Evolutionary conservation across 2,113 vertebrate species (phyloP), one percentile per base, ranked within the genome.

Genomic region (Pycnonotus jocosus): DNA sequence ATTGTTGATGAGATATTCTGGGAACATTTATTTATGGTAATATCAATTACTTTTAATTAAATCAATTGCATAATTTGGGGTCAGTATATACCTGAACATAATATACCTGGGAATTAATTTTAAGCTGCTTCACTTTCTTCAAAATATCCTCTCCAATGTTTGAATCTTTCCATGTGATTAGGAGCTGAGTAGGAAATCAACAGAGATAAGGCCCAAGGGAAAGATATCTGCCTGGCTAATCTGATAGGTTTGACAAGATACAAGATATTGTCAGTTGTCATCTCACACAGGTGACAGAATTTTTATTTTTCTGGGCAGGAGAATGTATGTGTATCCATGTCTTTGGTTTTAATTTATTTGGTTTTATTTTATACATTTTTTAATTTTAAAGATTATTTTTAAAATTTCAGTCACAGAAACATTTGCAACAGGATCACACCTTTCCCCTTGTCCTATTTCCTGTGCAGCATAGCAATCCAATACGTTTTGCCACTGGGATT

Each of bases 261-360:
- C 33, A 14, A 69, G 24, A 58, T 58, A 71, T 22, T 60, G 33
- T 12, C 54, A 35, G 10, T 30, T 77, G 30, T 60, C 33, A 64
- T 21, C 14, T 47, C 17, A n/a, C 13, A 77, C 15, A 57, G 5
- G n/a, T 44, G 12, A 62, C 2, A 58, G 13, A 76, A 24, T 7
- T 69, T 81, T 50, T 35, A 3, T 1, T 66, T 82, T 88, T 31
- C 11, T 53, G 15, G 11, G 21, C 5, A 19, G 12, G 10, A 16
- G 4, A 20, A 24, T 28, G 4, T 48, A 9, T 37, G 18, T 27
- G 19, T 3, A 20, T 12, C 3, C 35, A 3, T 33, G 9, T 3
- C 48, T 71, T 48, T 21, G 0, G 3, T 2, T 90, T 77, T 35
- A 6, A 15, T 62, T 57, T 35, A 17, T 44, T 68, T 35, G 2